Evolutionary conservation across 2,113 vertebrate genomes (phyloP).

Genomic region (Platanista minor): DNA sequence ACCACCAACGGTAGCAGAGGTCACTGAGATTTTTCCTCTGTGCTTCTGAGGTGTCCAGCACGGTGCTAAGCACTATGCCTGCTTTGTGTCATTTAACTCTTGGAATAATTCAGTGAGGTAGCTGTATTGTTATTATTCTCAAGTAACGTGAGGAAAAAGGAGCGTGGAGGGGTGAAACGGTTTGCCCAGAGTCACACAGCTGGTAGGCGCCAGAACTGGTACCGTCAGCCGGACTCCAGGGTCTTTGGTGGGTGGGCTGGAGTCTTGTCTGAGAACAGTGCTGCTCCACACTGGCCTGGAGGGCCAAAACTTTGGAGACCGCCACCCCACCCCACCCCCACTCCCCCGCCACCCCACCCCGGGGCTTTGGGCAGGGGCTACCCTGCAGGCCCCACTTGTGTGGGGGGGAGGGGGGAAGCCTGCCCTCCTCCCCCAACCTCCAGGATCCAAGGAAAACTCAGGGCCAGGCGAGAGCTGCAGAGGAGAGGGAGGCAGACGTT

Average conservation of each 20-base stretch:
- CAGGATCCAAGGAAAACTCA: not conserved
- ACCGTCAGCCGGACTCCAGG: not conserved
- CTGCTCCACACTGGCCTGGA: not conserved
- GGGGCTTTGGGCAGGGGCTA: not conserved
- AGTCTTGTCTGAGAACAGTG: not conserved
- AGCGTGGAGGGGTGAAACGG: not conserved
- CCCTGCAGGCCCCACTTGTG: not conserved
- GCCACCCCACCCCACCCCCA: too few species aligned
- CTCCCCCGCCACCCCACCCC: too few species aligned
- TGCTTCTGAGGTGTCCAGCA: not conserved
- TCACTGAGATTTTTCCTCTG: not conserved
- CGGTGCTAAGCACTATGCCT: not conserved
- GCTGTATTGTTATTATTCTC: not conserved
- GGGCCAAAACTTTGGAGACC: not conserved
- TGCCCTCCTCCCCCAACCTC: not conserved
- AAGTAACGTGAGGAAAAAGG: not conserved
- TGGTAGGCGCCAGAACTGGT: not conserved
- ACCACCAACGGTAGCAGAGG: not conserved
- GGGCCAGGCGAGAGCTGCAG: not conserved
- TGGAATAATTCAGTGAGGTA: not conserved
- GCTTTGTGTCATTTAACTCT: not conserved
- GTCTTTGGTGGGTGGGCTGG: not conserved
- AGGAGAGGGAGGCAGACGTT: constrained; percentile 42
- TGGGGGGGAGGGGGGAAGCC: not conserved
- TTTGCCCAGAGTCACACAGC: not conserved